Evolutionary conservation across 2,888 invertebrate species (phyloP).

Genomic region (Lacanobia oleracea): DNA sequence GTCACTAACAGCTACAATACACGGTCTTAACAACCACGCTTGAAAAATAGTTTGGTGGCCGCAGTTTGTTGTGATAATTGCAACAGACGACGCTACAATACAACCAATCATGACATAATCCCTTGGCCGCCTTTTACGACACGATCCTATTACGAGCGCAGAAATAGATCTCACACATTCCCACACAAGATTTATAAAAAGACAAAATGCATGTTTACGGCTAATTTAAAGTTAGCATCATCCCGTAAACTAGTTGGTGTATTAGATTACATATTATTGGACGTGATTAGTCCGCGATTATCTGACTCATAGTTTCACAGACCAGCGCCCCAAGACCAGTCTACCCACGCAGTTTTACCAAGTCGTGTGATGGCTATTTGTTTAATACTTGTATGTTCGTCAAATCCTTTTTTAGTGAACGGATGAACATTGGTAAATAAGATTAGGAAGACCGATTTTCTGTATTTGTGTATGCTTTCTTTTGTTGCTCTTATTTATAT

Average conservation of each 20-base stretch:
- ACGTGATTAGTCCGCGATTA: slow-evolving; percentile 56
- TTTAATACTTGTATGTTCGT: slow-evolving; percentile 71
- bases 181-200: slow-evolving; percentile 61
- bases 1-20: neutral
- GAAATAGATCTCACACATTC: slow-evolving; percentile 50
- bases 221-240: slow-evolving; percentile 54
- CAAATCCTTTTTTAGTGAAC: slow-evolving; percentile 55
- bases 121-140: slow-evolving; percentile 31
- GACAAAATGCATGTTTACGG: slow-evolving; percentile 57
- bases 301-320: slow-evolving; percentile 70
- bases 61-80: slow-evolving; percentile 25
- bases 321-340: slow-evolving; percentile 66
- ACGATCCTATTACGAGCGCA: slow-evolving; percentile 43
- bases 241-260: slow-evolving; percentile 56
- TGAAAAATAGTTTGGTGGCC: slow-evolving; percentile 1
- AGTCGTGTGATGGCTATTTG: slow-evolving; percentile 65
- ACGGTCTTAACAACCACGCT: neutral
- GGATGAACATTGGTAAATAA: slow-evolving; percentile 56
- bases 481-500: no score
- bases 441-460: slow-evolving; percentile 43
- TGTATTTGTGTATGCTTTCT: slow-evolving; percentile 43
- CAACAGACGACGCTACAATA: slow-evolving; percentile 9
- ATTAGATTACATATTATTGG: slow-evolving; percentile 65
- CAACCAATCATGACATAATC: slow-evolving; percentile 30
- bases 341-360: slow-evolving; percentile 73